These are phyloP conservation scores for Dipodomys spectabilis DNA, from an alignment of 2,113 vertebrate species.

Conservation along the genomic window DNA sequence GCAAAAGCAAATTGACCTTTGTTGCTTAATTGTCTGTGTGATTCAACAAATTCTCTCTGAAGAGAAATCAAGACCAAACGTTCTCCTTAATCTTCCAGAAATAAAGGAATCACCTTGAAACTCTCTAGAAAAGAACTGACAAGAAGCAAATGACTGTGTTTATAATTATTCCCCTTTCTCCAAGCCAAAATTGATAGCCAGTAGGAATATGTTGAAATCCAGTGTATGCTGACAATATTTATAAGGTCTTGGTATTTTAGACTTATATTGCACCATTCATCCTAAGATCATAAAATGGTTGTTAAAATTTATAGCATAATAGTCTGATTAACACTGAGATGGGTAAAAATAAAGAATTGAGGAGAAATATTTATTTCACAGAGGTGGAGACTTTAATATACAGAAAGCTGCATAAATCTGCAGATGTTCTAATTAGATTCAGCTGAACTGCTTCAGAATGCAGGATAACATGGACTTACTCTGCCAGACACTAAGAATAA, in stretches of 20 bases:
- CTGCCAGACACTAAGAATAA: slow-evolving; percentile 76
- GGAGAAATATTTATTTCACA: slow-evolving; percentile 79
- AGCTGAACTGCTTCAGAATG: slow-evolving; percentile 69
- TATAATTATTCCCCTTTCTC: slow-evolving; percentile 21
- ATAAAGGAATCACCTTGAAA: slow-evolving; percentile 28
- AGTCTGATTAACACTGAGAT: slow-evolving; percentile 75
- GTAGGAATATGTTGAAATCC: background rate
- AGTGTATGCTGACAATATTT: slow-evolving; percentile 5
- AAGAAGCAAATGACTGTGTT: slow-evolving; percentile 25
- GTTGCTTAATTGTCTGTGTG: slow-evolving; percentile 15
- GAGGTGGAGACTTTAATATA: slow-evolving; percentile 67
- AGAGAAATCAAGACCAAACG: background rate
- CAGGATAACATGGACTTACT: slow-evolving; percentile 76
- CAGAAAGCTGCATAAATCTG: slow-evolving; percentile 77
- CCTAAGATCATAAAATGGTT: slow-evolving; percentile 61
- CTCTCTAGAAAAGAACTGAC: background rate
- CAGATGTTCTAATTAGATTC: slow-evolving; percentile 82
- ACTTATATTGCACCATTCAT: slow-evolving; percentile 49
- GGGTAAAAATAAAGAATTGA: slow-evolving; percentile 66
- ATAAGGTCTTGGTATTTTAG: slow-evolving; percentile 63
- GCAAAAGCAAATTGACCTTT: slow-evolving; percentile 33
- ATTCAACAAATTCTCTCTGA: slow-evolving; percentile 51
- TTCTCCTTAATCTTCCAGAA: slow-evolving; percentile 1
- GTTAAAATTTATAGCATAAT: slow-evolving; percentile 76
- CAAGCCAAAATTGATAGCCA: slow-evolving; percentile 52